Evolutionary conservation across 2,113 vertebrate genomes (phyloP), one percentile per base, ranked within the genome.

Genomic region (Indri indri): DNA sequence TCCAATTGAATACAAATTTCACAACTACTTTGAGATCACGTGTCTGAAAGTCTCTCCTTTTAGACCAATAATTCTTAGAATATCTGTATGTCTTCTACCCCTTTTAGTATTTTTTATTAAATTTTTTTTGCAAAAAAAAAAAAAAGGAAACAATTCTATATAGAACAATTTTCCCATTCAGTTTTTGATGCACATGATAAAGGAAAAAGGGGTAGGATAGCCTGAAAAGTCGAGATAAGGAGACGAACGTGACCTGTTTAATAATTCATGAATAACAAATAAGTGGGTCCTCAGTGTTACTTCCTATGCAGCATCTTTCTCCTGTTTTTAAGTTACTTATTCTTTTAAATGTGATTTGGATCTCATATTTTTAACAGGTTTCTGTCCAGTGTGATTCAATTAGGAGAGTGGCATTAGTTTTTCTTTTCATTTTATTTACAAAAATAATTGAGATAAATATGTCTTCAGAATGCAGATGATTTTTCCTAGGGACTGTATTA

Each of bases 401-500:
- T 71, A 93, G 65, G 20, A 90, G 32, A 50, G 16, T 88, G 34
- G 30, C 0, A 23, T 27, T 92, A 66, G 65, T 82, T 71, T 85
- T 91, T 70, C 81, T 59, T 80, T 86, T 59, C 34, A 83, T 23
- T 9, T 4, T 45, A 57, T 90, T 23, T 7, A 87, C 90, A 97
- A 81, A 83, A 61, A 27, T 88, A 66, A 91, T 80, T 88, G 57
- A 94, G 40, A 71, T 79, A 86, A 93, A 94, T 84, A 57, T 66
- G 9, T 88, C 81, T 93, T 92, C 5, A 84, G 47, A 88, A 90
- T 4, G 52, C 68, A 81, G 37, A 79, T 71, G 23, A 74, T 42
- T 94, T 94, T 94, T 74, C 81, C 34, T 84, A 32, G n/a, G 23
- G 59, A 82, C 42, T 93, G 91, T 95, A 57, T 37, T 91, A 59